phyloP scores from a whole-genome alignment of 2,113 vertebrate genomes.

The Lamprotornis superbus region DNA sequence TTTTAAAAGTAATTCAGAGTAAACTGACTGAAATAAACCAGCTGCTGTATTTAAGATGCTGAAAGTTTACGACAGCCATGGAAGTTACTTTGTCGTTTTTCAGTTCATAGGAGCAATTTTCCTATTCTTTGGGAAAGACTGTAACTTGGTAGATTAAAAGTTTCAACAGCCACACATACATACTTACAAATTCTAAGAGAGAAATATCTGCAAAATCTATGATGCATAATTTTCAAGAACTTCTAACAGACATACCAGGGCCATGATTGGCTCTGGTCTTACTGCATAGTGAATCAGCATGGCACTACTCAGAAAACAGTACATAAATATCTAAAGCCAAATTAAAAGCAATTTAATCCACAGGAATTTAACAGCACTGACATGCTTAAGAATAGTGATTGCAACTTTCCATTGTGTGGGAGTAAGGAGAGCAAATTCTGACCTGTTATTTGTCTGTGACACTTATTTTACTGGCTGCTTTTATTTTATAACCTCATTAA shows the following conservation, averaged over 20 bases:
- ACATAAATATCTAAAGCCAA: constrained; percentile 44
- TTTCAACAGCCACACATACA: not conserved
- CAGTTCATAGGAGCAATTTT: not conserved
- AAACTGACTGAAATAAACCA: constrained; percentile 76
- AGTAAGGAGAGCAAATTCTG: not conserved
- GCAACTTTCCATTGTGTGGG: constrained; percentile 28
- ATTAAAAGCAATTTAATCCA: constrained; percentile 48
- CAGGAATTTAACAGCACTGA: constrained; percentile 36
- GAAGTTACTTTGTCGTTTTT: constrained; percentile 48
- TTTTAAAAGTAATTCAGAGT: constrained; percentile 72
- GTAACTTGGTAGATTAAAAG: constrained; percentile 8
- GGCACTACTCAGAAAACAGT: constrained; percentile 31
- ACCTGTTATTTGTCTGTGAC: constrained; percentile 44
- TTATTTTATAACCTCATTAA: constrained; percentile 63
- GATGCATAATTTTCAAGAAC: not conserved
- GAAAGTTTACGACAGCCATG: constrained; percentile 60
- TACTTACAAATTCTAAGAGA: not conserved
- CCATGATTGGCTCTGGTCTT: not conserved
- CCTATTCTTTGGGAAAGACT: not conserved
- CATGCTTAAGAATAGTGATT: constrained; percentile 29
- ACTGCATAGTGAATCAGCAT: not conserved
- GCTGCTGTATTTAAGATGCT: constrained; percentile 64
- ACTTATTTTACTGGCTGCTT: constrained; percentile 52
- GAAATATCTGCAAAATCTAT: not conserved
- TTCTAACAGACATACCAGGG: not conserved